Base-by-base conservation (phyloP, 2,888 invertebrate species). In the Matsumyia berberina region DNA sequence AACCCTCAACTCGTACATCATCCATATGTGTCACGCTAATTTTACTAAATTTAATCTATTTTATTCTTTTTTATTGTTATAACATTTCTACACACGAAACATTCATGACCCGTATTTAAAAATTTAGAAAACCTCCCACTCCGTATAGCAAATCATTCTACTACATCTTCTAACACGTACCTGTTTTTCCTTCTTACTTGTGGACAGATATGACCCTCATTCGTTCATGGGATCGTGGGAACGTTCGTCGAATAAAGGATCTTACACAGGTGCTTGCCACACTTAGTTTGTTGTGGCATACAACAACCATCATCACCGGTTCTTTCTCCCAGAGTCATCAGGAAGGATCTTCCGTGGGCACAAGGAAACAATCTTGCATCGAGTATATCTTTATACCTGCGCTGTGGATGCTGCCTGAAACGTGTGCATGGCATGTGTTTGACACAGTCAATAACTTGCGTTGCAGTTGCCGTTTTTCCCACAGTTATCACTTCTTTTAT, bases 381-480 rank as follows among this genome's bases (percentile, higher is more conserved):
- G 9, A 42, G 55, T 62, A 17, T 15, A 24, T 42, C 17, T 55
- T 15, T 7, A 11, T 72, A 42, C 58, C 70, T 72, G 33, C 8
- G 7, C 12, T 60, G n/a, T 53, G 44, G 39, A 60, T 58, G 49
- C 42, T 60, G 79, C 6, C 31, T 17, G 29, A 35, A 37, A 77
- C 37, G 82, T 77, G 82, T 72, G 82, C 33, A 82, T 60, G 72
- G 82, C 82, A 82, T 82, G 82, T 82, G 82, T 77, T 77, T 82
- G 70, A 77, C 82, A 82, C 77, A 82, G 9, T 77, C 58, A 72
- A 66, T 66, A 44, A 31, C 64, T 70, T 57, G 19, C 24, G 81
- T 77, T 82, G 82, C 82, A 77, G 82, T 82, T 82, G 81, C 51
- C 37, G 77, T 82, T 82, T 82, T 82, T 82, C 82, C 82, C 82